Evolutionary conservation across 2,888 invertebrate species (phyloP).

Genomic region (Dryobota labecula): DNA sequence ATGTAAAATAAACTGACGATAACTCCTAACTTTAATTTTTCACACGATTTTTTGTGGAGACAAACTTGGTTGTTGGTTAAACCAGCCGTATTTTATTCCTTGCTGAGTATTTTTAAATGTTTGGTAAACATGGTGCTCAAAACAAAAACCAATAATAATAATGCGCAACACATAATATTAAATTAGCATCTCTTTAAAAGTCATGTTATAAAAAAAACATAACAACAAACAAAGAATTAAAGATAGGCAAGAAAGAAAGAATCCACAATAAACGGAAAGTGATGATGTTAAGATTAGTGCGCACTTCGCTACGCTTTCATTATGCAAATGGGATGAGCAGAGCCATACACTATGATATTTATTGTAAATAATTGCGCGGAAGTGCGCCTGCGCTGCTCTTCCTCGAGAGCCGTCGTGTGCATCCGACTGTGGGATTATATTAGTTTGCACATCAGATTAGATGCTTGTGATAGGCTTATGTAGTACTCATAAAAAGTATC

Average conservation of each 20-base stretch:
- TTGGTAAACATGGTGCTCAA: neutral
- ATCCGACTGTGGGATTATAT: slow-evolving; percentile 66
- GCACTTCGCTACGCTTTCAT: slow-evolving; percentile 55
- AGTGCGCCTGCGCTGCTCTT: slow-evolving; percentile 53
- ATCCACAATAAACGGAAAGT: slow-evolving; percentile 43
- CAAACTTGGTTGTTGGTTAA: neutral
- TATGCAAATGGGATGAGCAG: slow-evolving; percentile 60
- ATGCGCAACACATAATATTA: neutral
- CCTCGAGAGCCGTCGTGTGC: slow-evolving; percentile 64
- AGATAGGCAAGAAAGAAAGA: neutral
- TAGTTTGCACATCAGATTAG: slow-evolving; percentile 50
- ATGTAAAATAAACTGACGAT: neutral
- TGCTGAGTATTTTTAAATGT: neutral
- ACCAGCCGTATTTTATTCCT: neutral
- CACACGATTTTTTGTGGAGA: neutral
- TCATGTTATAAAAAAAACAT: neutral
- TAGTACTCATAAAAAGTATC: neutral
- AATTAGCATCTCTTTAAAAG: neutral
- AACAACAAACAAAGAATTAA: slow-evolving; percentile 9
- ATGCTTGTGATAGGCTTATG: slow-evolving; percentile 21
- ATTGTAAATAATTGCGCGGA: slow-evolving; percentile 69
- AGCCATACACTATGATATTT: slow-evolving; percentile 51
- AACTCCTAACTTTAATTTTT: neutral
- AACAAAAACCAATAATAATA: neutral
- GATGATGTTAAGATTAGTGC: slow-evolving; percentile 39